Evolutionary conservation across 35 echinoderm and acorn worm species (phyloP), one percentile per base, ranked within the genome.

Genomic region (Chiridota heheva): DNA sequence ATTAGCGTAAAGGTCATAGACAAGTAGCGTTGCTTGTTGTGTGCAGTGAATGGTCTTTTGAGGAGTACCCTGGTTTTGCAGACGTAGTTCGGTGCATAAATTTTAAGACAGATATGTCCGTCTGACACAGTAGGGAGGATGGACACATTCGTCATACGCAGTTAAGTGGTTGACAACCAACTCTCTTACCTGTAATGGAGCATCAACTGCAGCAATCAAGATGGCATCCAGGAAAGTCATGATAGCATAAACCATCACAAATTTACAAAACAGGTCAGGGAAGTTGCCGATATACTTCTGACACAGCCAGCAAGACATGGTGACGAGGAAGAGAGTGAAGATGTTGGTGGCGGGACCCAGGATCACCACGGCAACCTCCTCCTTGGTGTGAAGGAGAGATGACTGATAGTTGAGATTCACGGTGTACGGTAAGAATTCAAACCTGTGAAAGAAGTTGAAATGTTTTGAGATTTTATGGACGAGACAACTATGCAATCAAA

Each of bases 341-440:
- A 97, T 80, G 84, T 97, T 97, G 67, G 89, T 91, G 58, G 85
- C 60, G 2, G 94, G 94, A 30, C 94, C 94, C 6, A 97, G 84
- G 61, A 97, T 72, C 10, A 97, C 88, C 27, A 97, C 94, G n/a
- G 85, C 89, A 29, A 97, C 89, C 80, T 91, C 84, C 70, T 97
- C 94, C 2, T 63, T 66, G 22, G 94, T 97, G 78, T 97, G 84
- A 22, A 97, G 89, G 22, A 97, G 88, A 36, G 88, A 91, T 20
- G 84, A 77, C 73, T 97, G 94, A 67, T 97, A 97, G 89, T 97
- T 97, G 49, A 97, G 89, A 24, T 76, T 84, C 24, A 97, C 89
- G 0, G 82, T 97, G 81, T 97, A 97, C 53, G 94, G 84, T n/a
- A 87, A 64, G 69, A 91, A 91, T 25, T 97, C 68, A 82, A 97